Base-by-base conservation (phyloP, 37 sponge, comb jelly and placozoan species). In the Beroe forskalii region DNA sequence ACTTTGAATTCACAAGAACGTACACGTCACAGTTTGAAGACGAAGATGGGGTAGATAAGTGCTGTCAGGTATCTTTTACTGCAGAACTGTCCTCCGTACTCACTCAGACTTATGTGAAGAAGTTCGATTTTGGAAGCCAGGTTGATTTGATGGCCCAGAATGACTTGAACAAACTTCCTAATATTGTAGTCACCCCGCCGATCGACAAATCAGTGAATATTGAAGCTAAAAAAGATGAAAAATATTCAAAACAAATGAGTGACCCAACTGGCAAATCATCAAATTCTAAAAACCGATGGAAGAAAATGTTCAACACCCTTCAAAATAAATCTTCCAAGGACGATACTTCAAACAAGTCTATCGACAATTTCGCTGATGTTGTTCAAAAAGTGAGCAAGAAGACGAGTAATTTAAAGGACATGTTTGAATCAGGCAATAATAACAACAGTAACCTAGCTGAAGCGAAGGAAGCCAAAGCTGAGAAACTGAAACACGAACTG, bases 101-200 rank as follows among this genome's bases (percentile, higher is more conserved):
- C 37, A 69, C 72, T 33, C 72, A 69, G 72, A 69, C 72, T 2
- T 32, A 27, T 31, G 17, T 33, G 27, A 44, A 44, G 48, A 23
- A 25, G 25, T 8, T 44, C 0, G 86, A 80, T 30, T 23, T 32
- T 4, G 44, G 55, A 0, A 24, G 37, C 28, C 86, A 80, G 28
- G 55, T 44, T 0, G 55, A 80, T 22, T 9, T n/a, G 8, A 4
- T 24, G 2, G 40, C 9, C 6, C 44, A 44, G 55, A 80, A 80
- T 48, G 86, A 80, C 27, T 37, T 80, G 55, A 80, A 80, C 86
- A 80, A 80, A 42, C 4, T 80, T 25, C 86, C 86, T 25, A 41
- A 80, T 48, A 80, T 80, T n/a, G 86, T 80, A 6, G 86, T 80
- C 4, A 80, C 86, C 44, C 86, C 86, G 40, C 86, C 86, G 0